Conservation (phyloP, 2,113 vertebrate genomes). For the Prinia subflava region DNA sequence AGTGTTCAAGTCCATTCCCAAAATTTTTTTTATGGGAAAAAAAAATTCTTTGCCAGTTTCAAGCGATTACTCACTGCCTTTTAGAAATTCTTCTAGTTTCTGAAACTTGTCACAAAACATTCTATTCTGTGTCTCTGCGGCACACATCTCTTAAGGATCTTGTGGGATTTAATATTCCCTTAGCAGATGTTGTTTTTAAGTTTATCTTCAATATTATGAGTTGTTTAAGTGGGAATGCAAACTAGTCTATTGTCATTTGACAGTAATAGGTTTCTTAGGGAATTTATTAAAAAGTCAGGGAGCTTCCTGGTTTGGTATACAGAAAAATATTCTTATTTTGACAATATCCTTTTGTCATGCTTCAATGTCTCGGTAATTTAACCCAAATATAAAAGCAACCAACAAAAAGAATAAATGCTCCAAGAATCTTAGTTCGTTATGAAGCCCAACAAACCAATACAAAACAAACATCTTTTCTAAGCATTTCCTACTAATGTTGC, state of each 20-base stretch:
- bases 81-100: background rate
- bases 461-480: background rate
- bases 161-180: constrained; percentile 7
- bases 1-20: background rate
- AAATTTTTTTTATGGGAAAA: background rate
- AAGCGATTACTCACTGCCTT: background rate
- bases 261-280: background rate
- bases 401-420: background rate
- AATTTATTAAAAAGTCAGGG: constrained; percentile 1
- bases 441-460: background rate
- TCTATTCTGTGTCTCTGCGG: background rate
- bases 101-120: background rate
- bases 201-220: constrained; percentile 42
- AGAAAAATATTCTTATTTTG: background rate
- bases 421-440: background rate
- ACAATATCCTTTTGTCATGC: background rate
- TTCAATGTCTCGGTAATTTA: background rate
- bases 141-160: background rate
- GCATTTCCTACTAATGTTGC: background rate
- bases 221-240: background rate
- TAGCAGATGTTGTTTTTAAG: constrained; percentile 26
- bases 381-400: background rate
- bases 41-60: background rate
- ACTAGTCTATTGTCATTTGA: background rate
- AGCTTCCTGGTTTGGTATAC: background rate